These are phyloP conservation scores for Contarinia nasturtii DNA, from an alignment of 1,140 invertebrate genomes.

Conservation along the genomic window DNA sequence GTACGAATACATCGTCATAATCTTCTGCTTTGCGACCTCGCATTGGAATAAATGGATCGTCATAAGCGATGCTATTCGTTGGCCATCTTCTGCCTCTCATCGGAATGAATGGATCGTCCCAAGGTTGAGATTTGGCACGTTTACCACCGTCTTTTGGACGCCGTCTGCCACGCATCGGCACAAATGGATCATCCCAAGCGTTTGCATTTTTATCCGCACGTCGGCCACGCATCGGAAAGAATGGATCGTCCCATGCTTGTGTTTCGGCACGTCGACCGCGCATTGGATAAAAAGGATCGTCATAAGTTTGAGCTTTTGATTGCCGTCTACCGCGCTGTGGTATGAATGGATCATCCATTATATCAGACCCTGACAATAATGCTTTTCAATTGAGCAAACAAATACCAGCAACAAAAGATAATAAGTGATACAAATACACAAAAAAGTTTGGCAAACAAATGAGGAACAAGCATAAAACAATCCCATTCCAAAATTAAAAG, in stretches of 20 bases:
- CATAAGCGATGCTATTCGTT: no score
- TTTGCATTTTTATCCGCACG: not conserved
- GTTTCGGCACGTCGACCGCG: not conserved
- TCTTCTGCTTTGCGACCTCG: no score
- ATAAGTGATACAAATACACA: not conserved
- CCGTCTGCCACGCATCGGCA: not conserved
- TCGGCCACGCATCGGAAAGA: not conserved
- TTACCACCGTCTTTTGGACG: no score
- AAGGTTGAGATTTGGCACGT: no score
- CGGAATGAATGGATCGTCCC: no score
- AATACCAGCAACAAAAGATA: not conserved
- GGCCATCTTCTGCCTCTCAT: no score
- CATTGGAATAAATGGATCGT: no score
- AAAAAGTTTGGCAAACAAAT: not conserved
- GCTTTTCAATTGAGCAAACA: not conserved
- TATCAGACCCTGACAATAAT: not conserved
- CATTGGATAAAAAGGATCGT: not conserved
- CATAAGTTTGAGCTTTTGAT: not conserved
- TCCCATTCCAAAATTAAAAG: not conserved
- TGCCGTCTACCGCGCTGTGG: not conserved
- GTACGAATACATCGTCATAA: no score
- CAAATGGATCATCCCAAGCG: not conserved
- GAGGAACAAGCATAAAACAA: not conserved
- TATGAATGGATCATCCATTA: not conserved
- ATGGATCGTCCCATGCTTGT: not conserved